Evolutionary conservation across 2,797 vertebrate genomes (phyloP), one percentile per base, ranked within the genome.

Genomic region (Nannoperca obscura): DNA sequence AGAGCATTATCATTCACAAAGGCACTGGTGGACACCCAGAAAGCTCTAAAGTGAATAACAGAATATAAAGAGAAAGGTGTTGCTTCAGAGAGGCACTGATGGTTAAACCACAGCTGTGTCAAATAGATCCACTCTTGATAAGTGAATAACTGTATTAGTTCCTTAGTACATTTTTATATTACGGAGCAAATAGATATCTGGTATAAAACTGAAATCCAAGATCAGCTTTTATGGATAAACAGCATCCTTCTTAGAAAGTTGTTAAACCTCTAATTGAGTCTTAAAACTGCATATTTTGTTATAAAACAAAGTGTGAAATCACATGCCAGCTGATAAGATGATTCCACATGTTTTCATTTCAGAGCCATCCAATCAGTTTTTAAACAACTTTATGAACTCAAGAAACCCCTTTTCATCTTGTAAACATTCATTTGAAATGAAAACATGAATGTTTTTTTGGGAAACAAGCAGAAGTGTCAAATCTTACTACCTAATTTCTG

Each of bases 31-130:
- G 68, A 73, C 66, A n/a, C 17, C 3, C 62, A n/a, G 49, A 64
- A 74, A 69, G 57, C 78, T 84, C n/a, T 74, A 70, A 88, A 63
- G 55, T 42, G 50, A 80, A 83, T 55, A 76, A 77, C 27, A 82
- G 47, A 63, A 81, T 58, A 78, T 77, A 70, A 80, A 71, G 47
- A 66, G 59, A 63, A 60, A 71, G 71, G 62, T 62, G 34, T 52
- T 24, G 13, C 69, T 62, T 71, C 42, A 52, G 52, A 70, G 64
- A 74, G 36, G 5, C 17, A 53, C 32, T 62, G 69, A 76, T 77
- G 76, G 36, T 66, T 42, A 84, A 67, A 24, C 74, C 74, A 60
- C 42, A 63, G 81, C 73, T 83, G 79, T 59, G 27, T 44, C 38
- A 63, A 55, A 59, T 38, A 61, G n/a, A 74, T 61, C 7, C 9